Base-by-base conservation (phyloP, 64 coral and sea anemone genomes). In the Montipora efflorescens region DNA sequence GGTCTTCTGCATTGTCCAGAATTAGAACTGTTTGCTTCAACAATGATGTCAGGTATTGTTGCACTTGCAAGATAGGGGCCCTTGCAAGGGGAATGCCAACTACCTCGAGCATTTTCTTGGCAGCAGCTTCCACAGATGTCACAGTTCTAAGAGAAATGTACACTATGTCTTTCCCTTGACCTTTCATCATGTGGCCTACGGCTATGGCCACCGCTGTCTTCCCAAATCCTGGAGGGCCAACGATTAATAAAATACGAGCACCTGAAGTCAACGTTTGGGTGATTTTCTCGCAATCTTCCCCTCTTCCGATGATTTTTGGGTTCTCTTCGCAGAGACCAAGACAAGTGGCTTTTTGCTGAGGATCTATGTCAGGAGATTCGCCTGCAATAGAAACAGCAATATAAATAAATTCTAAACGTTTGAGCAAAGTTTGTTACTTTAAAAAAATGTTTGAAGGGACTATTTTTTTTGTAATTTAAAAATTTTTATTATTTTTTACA, bases 1-100 rank as follows among this genome's bases (percentile, higher is more conserved):
- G 46, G 59, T 93, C 83, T 55, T 93, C 92, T 47, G 92, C 87
- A 80, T 93, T 93, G 7, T 93, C 92, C 0, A 93, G 23, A 53
- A 93, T 87, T 0, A 93, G 77, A 1, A 88, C 48, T 15, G 92
- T 93, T 12, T 72, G 64, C 1, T 59, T 80, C 5, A 2, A 6
- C 25, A 70, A 5, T 48, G 84, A 93, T 59, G 20, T 14, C 7
- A 93, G 43, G 18, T 66, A 78, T 13, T 45, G 19, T 67, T 64
- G 28, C 45, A 93, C 5, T 62, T 88, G 83, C 15, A 2, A 43
- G 9, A 93, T 44, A 20, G 92, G 84, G 47, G 80, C 43, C 2
- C 75, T n/a, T 3, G n/a, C 77, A 46, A 66, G 23, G 15, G 46
- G 25, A 28, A 13, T 58, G 16, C 84, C 74, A 10, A 88, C 23